Conservation (phyloP, 1,140 invertebrate species). For the Diorhabda sublineata region DNA sequence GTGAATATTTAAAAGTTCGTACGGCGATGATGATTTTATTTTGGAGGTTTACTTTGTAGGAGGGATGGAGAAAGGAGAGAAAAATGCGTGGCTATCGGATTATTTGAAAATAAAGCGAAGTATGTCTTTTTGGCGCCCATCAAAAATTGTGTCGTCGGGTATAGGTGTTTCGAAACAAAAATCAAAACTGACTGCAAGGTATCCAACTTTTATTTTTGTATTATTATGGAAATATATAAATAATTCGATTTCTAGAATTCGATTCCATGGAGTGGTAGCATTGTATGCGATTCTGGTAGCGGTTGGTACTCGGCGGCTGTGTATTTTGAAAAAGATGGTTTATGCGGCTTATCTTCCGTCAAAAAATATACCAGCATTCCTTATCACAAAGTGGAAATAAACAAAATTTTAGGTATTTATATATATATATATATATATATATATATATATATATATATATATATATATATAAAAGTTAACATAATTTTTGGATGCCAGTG, state of each 20-base stretch:
- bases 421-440: too few relatives aligned
- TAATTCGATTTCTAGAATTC: slow-evolving; percentile 15
- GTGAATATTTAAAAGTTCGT: slow-evolving; percentile 41
- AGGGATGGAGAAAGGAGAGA: slow-evolving; percentile 46
- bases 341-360: slow-evolving; percentile 49
- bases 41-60: slow-evolving; percentile 14
- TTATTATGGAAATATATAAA: slow-evolving; percentile 10
- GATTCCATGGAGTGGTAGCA: slow-evolving; percentile 54
- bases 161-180: slow-evolving; percentile 51
- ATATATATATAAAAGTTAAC: too few relatives aligned
- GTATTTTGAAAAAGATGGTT: slow-evolving; percentile 51
- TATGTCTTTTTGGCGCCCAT: slow-evolving; percentile 26
- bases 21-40: not conserved
- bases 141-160: slow-evolving; percentile 50
- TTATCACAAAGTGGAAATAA: slow-evolving; percentile 29
- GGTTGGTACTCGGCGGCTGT: slow-evolving; percentile 62
- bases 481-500: too few relatives aligned
- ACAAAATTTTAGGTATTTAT: slow-evolving; percentile 22
- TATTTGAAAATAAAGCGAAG: slow-evolving; percentile 17
- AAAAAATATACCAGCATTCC: slow-evolving; percentile 32
- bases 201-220: not conserved
- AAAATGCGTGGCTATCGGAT: slow-evolving; percentile 53
- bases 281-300: slow-evolving; percentile 55
- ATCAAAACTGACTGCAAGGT: slow-evolving; percentile 40
- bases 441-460: too few relatives aligned